Evolutionary conservation across 2,888 invertebrate species (phyloP).

Genomic region (Ochlodes sylvanus): DNA sequence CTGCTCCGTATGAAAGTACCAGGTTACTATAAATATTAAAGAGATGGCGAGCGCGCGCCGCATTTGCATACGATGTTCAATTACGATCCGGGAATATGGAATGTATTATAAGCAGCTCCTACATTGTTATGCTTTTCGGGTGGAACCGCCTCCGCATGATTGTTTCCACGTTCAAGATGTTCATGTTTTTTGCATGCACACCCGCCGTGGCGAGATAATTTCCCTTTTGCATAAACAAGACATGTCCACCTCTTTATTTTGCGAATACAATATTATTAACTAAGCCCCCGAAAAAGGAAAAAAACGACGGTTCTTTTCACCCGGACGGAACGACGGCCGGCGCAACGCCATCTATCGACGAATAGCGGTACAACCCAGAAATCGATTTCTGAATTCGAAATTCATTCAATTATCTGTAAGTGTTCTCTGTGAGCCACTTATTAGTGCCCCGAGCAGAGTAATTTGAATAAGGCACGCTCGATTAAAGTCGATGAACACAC

Average conservation of each 20-base stretch:
- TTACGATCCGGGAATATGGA: slow-evolving; percentile 75
- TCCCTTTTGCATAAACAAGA: slow-evolving; percentile 40
- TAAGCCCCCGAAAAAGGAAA: slow-evolving; percentile 13
- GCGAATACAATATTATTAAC: slow-evolving; percentile 38
- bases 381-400: slow-evolving; percentile 59
- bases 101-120: slow-evolving; percentile 62
- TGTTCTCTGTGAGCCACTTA: slow-evolving; percentile 46
- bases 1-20: slow-evolving; percentile 66
- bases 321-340: background rate
- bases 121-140: slow-evolving; percentile 67
- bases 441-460: slow-evolving; percentile 55
- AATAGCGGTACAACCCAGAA: slow-evolving; percentile 63
- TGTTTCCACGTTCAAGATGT: slow-evolving; percentile 54
- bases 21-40: slow-evolving; percentile 74
- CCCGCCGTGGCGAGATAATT: slow-evolving; percentile 40
- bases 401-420: slow-evolving; percentile 47
- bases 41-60: slow-evolving; percentile 69
- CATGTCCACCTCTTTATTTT: slow-evolving; percentile 39
- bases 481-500: slow-evolving; percentile 42
- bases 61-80: slow-evolving; percentile 80
- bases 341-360: slow-evolving; percentile 71
- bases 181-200: slow-evolving; percentile 49
- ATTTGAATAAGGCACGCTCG: slow-evolving; percentile 57
- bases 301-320: background rate
- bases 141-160: slow-evolving; percentile 54